A percentile compares a stretch with the other conserved stretches of the same genome.
phyloP scores from a whole-genome alignment of 1,140 invertebrate species.

The Drosophila melanogaster region Release_6_plus_ISO1_MT NT_033777.3:10698001-10698500 shows the following conservation, averaged over 20 bases:
- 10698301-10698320: constrained; percentile 93
- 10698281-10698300: constrained; percentile 92
- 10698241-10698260: constrained; percentile 97
- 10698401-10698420: constrained; percentile 94
- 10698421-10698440: constrained; percentile 94
- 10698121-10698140: constrained; percentile 86
- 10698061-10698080: constrained; percentile 87
- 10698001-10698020: constrained; percentile 89
- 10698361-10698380: constrained; percentile 92
- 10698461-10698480: constrained; percentile 93
- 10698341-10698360: constrained; percentile 89
- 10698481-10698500: constrained; percentile 91
- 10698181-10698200: constrained; percentile 93
- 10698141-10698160: constrained; percentile 89
- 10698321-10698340: constrained; percentile 98
- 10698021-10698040: constrained; percentile 98
- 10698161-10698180: constrained; percentile 92
- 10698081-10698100: constrained; percentile 95
- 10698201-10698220: constrained; percentile 87
- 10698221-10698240: constrained; percentile 91
- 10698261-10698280: constrained; percentile 98
- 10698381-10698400: constrained; percentile 91
- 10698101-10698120: constrained; percentile 90
- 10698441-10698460: constrained; percentile 95
- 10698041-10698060: constrained; percentile 89